Base-by-base conservation (phyloP, 2,888 invertebrate genomes). In the Caenorhabditis sp. region DNA sequence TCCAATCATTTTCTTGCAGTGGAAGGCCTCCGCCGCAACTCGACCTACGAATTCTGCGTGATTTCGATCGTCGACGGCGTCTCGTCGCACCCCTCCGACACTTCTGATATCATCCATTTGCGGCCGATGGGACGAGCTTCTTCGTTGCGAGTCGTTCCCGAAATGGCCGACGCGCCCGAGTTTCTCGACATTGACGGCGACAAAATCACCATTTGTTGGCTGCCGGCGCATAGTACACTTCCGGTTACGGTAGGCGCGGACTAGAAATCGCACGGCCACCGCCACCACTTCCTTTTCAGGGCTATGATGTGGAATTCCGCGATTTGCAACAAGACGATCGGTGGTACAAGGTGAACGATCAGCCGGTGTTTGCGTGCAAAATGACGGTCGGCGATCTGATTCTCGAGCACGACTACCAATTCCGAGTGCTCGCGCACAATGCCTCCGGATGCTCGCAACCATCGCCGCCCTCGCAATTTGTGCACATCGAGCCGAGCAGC, bases 261-360 rank as follows among this genome's bases (percentile, higher is more conserved):
- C 4, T 9, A 8, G 2, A 26, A 30, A 30, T 20, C 5, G 17
- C 8, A 2, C 11, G 8, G 32, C 24, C 24, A 24, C 1, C 1
- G 17, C n/a, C 2, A 32, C 17, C 15, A 11, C 8, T 2, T 35
- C 22, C 30, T 30, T 35, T 78, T 41, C 65, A 88, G 81, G 89
- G 89, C 7, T 89, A 89, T 68, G 88, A 89, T 62, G 85, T 89
- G 7, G 89, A 89, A 48, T 89, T 89, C 61, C 82, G 89, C n/a
- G 89, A 89, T 58, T 68, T 85, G 35, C 84, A 84, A 80, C 85
- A 87, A 59, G 88, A 87, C 55, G 78, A 83, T 45, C 73, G 70
- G 13, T 89, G 89, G 89, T 89, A 86, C 74, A 86, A 87, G 59
- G 86, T 89, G 50, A 89, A 89, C 45, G 87, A 89, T 71, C 80